Percentiles rank a stretch among this genome's conserved stretches.
These are phyloP conservation scores for Epinotia demarniana DNA, from an alignment of 2,888 invertebrate species.

Conservation along the genomic window DNA sequence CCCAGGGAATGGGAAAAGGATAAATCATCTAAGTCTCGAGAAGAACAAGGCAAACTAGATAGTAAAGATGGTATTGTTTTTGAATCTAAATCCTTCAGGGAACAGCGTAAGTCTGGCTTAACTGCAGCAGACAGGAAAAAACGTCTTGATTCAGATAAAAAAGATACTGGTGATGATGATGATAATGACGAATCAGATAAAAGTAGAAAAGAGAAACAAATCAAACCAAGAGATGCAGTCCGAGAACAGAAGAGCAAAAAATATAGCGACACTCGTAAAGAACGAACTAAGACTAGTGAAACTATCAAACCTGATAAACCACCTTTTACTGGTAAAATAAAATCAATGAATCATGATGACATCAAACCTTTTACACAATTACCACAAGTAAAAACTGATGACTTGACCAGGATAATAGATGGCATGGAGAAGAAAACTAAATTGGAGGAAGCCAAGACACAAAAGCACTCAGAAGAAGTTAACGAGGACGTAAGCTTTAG, in stretches of 20 bases:
- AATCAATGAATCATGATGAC: constrained; percentile 72
- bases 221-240: constrained; percentile 76
- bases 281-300: constrained; percentile 72
- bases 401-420: constrained; percentile 77
- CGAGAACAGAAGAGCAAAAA: constrained; percentile 79
- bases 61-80: constrained; percentile 70
- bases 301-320: constrained; percentile 73
- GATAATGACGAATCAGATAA: constrained; percentile 78
- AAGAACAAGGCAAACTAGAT: constrained; percentile 66
- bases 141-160: constrained; percentile 75
- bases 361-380: constrained; percentile 82
- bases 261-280: constrained; percentile 80
- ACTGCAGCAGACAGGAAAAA: constrained; percentile 78
- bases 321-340: constrained; percentile 69
- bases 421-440: constrained; percentile 77
- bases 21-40: constrained; percentile 67
- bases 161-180: constrained; percentile 71
- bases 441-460: constrained; percentile 62
- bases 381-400: constrained; percentile 81
- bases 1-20: constrained; percentile 79
- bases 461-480: constrained; percentile 71
- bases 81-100: constrained; percentile 77
- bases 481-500: constrained; percentile 58
- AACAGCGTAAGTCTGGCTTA: constrained; percentile 68
- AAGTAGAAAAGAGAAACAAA: constrained; percentile 72